Evolutionary conservation across 2,888 invertebrate species (phyloP).

Genomic region (Halocaridina rubra): DNA sequence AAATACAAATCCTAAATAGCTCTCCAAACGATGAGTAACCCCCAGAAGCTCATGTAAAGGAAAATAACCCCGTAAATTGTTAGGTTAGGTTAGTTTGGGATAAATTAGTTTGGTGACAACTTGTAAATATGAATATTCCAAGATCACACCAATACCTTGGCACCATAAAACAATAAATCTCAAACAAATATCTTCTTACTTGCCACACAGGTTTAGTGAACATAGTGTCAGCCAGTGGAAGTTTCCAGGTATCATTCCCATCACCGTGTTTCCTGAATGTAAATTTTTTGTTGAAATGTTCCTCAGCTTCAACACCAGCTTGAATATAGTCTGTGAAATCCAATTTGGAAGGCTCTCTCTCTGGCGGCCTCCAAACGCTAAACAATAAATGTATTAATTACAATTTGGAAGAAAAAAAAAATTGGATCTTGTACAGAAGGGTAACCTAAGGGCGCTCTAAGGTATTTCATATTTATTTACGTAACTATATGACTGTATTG

Average conservation of each 20-base stretch:
- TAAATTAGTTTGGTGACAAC: too few species aligned
- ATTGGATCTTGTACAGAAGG: not conserved
- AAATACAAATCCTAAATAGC: not conserved
- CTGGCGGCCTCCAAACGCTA: not conserved
- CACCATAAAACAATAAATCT: too few species aligned
- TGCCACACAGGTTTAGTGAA: constrained; percentile 45
- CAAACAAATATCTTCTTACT: constrained; percentile 2
- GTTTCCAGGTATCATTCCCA: constrained; percentile 59
- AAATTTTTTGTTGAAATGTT: constrained; percentile 52
- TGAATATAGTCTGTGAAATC: constrained; percentile 38
- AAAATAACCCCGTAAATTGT: too few species aligned
- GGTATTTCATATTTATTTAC: too few species aligned
- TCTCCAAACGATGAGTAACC: not conserved
- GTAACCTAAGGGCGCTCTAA: too few species aligned
- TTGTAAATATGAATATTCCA: too few species aligned
- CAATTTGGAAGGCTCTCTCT: not conserved
- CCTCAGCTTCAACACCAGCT: constrained; percentile 30
- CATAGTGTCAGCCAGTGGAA: constrained; percentile 44
- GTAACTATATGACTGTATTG: too few species aligned
- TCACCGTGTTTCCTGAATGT: constrained; percentile 22
- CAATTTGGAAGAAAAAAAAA: not conserved
- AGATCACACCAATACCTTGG: too few species aligned
- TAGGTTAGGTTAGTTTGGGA: too few species aligned
- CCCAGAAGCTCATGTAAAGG: too few species aligned
- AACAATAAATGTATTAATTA: not conserved